These are phyloP conservation scores for Apotomis betuletana DNA, from an alignment of 2,888 invertebrate genomes.

Conservation along the genomic window DNA sequence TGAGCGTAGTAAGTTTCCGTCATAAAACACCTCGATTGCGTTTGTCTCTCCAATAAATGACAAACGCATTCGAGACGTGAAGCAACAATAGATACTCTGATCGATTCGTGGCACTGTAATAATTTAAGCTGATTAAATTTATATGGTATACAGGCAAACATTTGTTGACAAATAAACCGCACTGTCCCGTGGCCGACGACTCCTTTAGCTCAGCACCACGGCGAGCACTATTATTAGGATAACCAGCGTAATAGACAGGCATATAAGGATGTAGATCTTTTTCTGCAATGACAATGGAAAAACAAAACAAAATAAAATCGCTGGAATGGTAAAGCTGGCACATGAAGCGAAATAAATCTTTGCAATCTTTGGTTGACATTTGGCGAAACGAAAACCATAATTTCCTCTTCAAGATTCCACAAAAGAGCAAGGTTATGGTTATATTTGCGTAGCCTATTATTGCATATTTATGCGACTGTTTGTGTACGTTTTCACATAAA, in stretches of 20 bases:
- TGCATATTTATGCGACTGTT: no score
- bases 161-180: slow-evolving; percentile 53
- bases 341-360: slow-evolving; percentile 30
- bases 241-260: slow-evolving; percentile 90
- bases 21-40: no score
- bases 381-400: background rate
- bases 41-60: no score
- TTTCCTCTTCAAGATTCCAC: no score
- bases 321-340: slow-evolving; percentile 44
- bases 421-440: no score
- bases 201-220: slow-evolving; percentile 62
- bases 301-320: slow-evolving; percentile 78
- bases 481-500: no score
- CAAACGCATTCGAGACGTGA: no score
- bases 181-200: slow-evolving; percentile 43
- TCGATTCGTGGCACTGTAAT: background rate
- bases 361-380: background rate
- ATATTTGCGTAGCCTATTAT: no score
- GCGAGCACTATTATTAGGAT: slow-evolving; percentile 89
- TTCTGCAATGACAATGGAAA: slow-evolving; percentile 89
- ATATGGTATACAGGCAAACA: slow-evolving; percentile 54
- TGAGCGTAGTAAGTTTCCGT: no score
- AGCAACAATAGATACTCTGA: no score
- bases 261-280: slow-evolving; percentile 94
- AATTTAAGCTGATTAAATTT: slow-evolving; percentile 26